Evolutionary conservation across 2,113 vertebrate genomes (phyloP).

Genomic region (Laticauda colubrina): DNA sequence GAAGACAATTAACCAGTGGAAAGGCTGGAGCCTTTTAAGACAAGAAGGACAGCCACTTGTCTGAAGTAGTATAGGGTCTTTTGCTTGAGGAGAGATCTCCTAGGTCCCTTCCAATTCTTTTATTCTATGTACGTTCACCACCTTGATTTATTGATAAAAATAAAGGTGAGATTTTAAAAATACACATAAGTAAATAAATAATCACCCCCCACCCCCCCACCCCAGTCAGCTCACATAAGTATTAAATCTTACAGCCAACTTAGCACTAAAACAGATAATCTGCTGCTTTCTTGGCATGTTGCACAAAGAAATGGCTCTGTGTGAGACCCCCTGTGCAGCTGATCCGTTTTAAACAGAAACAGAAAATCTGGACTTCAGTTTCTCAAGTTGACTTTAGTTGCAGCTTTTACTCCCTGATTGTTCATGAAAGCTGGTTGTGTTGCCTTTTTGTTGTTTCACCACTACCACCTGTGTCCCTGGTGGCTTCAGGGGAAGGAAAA

Average conservation of each 20-base stretch:
- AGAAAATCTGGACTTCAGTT: background rate
- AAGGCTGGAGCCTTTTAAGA: too few species aligned
- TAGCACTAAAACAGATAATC: background rate
- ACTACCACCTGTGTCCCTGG: too few species aligned
- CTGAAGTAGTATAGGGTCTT: too few species aligned
- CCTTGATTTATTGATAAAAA: too few species aligned
- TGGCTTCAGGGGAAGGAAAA: background rate
- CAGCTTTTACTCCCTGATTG: background rate
- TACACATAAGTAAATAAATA: too few species aligned
- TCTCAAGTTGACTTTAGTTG: background rate
- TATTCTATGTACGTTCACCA: too few species aligned
- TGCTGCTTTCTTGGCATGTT: background rate
- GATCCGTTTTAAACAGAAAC: background rate
- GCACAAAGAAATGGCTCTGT: background rate
- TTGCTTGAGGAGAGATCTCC: too few species aligned
- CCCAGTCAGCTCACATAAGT: background rate
- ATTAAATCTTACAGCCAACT: background rate
- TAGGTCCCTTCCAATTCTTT: too few species aligned
- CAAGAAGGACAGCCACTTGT: too few species aligned
- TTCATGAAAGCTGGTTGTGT: background rate
- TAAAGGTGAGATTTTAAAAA: too few species aligned
- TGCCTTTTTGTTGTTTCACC: background rate
- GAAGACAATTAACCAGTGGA: too few species aligned
- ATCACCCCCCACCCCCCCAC: too few species aligned
- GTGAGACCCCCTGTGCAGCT: background rate